Conservation (phyloP, 2,888 invertebrate species). For the Plagodis pulveraria region DNA sequence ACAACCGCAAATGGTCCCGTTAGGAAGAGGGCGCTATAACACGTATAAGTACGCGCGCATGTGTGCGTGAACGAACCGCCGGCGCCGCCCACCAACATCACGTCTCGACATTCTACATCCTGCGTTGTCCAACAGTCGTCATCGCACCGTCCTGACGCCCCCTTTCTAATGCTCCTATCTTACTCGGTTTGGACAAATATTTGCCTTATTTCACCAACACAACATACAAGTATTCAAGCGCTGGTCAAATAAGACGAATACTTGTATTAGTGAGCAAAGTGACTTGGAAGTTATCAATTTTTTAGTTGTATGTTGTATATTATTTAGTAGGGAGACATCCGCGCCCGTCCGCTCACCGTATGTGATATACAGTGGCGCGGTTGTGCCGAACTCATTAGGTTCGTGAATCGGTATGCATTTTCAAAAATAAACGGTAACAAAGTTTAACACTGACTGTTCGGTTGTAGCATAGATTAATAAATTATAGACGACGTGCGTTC, state of each 20-base stretch:
- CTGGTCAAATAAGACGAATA: not conserved
- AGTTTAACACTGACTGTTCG: conserved; percentile 17
- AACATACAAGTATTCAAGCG: no score
- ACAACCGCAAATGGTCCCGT: conserved; percentile 69
- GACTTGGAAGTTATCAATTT: conserved; percentile 8
- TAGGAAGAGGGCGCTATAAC: conserved; percentile 72
- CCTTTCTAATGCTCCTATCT: not conserved
- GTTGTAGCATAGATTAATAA: conserved; percentile 21
- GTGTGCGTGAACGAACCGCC: conserved; percentile 10
- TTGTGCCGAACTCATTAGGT: conserved; percentile 2
- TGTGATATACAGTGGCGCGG: conserved; percentile 13
- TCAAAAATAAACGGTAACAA: conserved; percentile 21
- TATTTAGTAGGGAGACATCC: conserved; percentile 15
- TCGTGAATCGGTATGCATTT: conserved; percentile 34
- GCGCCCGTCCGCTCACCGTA: conserved; percentile 5
- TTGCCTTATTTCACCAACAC: not conserved
- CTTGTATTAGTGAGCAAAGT: not conserved
- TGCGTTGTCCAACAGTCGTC: not conserved
- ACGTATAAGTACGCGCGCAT: conserved; percentile 30
- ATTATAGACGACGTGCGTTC: conserved; percentile 6
- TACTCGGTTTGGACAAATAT: not conserved
- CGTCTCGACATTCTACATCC: not conserved
- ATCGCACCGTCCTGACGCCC: not conserved
- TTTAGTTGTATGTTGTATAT: conserved; percentile 32
- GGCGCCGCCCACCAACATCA: not conserved